A percentile compares a stretch with the other conserved stretches of the same genome.
phyloP scores from a whole-genome alignment of 2,888 invertebrate genomes.

The Siphlonurus alternatus region DNA sequence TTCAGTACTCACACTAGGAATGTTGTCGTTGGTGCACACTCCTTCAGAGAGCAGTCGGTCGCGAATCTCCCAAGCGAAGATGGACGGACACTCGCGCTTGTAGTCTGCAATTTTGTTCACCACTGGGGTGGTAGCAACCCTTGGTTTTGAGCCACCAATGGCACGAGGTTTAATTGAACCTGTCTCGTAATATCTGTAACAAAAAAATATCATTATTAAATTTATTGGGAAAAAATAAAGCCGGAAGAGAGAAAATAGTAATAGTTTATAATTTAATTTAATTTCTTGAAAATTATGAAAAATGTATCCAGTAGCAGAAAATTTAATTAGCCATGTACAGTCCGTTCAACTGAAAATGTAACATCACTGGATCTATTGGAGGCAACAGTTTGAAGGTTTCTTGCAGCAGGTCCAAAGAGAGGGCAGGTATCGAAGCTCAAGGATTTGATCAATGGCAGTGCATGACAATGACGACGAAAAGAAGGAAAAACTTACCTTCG shows the following conservation, averaged over 20 bases:
- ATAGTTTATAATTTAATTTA: background rate
- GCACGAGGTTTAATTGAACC: constrained; percentile 94
- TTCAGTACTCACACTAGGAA: constrained; percentile 78
- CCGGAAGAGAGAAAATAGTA: background rate
- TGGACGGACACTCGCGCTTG: constrained; percentile 93
- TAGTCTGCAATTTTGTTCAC: constrained; percentile 92
- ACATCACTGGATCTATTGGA: no score
- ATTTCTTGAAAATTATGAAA: no score
- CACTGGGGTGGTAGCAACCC: constrained; percentile 86
- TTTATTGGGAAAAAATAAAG: background rate
- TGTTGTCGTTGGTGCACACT: constrained; percentile 94
- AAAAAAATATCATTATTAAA: constrained; percentile 17
- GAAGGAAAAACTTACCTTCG: no score
- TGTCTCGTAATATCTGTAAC: constrained; percentile 86
- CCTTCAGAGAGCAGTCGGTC: constrained; percentile 86
- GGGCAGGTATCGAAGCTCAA: no score
- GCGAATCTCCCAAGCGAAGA: constrained; percentile 97
- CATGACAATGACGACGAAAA: no score
- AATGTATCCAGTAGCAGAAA: no score
- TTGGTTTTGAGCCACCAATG: constrained; percentile 91
- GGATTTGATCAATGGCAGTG: no score
- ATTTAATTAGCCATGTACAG: no score
- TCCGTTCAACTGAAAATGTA: no score
- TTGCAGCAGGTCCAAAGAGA: no score
- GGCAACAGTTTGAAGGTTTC: no score